phyloP scores from a whole-genome alignment of 2,113 vertebrate species.

The Trochalopteron elliotii region DNA sequence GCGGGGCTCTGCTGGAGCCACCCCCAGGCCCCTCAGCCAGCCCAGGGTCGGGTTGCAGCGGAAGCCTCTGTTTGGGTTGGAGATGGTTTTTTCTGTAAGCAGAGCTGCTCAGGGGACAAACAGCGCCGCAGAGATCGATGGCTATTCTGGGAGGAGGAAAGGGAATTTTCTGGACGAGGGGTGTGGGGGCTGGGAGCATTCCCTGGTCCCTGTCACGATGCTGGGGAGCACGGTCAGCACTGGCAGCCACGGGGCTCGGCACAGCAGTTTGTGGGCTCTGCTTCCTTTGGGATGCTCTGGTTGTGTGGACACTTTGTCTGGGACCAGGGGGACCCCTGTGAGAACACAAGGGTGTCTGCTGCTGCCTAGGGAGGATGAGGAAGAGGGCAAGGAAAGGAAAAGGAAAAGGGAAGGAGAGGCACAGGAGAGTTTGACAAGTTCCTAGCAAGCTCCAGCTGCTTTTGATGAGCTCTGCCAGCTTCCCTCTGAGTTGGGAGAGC shows the following conservation, averaged over 20 bases:
- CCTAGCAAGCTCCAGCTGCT: background rate
- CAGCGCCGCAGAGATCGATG: background rate
- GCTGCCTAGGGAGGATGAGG: background rate
- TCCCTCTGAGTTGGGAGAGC: background rate
- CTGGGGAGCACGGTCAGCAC: background rate
- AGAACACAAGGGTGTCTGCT: background rate
- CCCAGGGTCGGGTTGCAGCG: background rate
- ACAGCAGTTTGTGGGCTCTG: background rate
- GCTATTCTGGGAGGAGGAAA: background rate
- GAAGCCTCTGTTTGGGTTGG: background rate
- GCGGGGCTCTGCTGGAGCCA: background rate
- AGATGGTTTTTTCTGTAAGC: background rate
- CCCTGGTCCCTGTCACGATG: accelerated
- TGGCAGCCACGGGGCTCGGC: background rate
- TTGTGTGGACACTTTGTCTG: background rate
- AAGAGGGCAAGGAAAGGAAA: background rate
- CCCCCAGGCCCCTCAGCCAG: background rate
- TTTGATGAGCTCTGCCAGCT: background rate
- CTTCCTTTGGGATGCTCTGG: background rate
- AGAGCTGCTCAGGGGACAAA: background rate
- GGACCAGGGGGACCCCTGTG: background rate
- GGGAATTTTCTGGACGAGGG: background rate
- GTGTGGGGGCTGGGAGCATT: background rate
- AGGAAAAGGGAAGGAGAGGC: background rate
- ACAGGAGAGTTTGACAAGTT: background rate